Evolutionary conservation across 2,113 vertebrate species (phyloP), one percentile per base, ranked within the genome.

Genomic region (Actenoides hombroni): DNA sequence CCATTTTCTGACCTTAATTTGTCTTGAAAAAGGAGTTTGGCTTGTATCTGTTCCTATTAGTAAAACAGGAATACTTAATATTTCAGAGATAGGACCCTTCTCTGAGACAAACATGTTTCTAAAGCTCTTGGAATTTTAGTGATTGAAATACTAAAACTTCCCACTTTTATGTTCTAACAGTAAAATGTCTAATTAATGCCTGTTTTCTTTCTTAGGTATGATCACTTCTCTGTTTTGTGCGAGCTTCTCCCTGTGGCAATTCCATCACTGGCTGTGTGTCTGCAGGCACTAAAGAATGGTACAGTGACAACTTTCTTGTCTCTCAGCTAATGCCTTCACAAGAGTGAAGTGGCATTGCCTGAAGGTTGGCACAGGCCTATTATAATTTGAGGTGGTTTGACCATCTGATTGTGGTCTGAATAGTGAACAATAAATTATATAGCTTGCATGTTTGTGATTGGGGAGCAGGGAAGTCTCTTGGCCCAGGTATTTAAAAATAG

Each of bases 151-250:
- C 6, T 69, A 63, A 83, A 40, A 13, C 2, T 65, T 65, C 33
- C 16, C 25, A 11, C 37, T 56, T 51, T 23, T 19, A 5, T 71
- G 57, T 46, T 94, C 33, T 75, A 25, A 26, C 10, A 44, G 25
- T 51, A 16, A 70, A 67, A 44, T 26, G 25, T 46, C 48, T 65
- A 59, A 96, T 56, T 48, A 61, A 28, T 31, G 8, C 24, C n/a
- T 46, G 26, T 92, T 93, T 76, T 92, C 49, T 89, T 79, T 10
- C 4, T 3, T 82, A 99, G 99, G 97, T 99, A 99, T 11, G 99
- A 99, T 96, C 99, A 99, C 92, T 98, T 99, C 95, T 99, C 99
- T 1, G 99, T 99, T 93, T 97, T 99, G 86, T 99, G 99, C 63
- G 99, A 99, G 97, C 98, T 99, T 88, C 98, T 99, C 65, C 99